phyloP scores from a whole-genome alignment of 1,140 invertebrate genomes.

The Eurosta solidaginis region DNA sequence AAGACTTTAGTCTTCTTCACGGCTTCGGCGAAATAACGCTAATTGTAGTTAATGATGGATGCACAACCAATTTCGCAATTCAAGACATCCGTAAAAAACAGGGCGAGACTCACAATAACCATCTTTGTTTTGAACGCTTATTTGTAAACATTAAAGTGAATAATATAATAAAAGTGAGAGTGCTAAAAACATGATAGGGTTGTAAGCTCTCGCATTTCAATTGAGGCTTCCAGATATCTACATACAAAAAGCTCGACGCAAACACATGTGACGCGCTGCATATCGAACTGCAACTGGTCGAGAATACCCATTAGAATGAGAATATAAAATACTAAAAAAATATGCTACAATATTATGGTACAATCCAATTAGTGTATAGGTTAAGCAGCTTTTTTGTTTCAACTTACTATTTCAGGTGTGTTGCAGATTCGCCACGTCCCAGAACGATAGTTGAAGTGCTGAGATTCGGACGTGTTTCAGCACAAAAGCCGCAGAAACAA shows the following conservation, averaged over 20 bases:
- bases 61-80: too few relatives aligned
- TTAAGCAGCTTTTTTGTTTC: conserved; percentile 31
- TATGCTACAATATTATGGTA: conserved; percentile 47
- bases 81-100: too few relatives aligned
- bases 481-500: conserved; percentile 28
- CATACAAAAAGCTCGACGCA: background rate
- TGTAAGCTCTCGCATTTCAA: background rate
- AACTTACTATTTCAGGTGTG: conserved; percentile 22
- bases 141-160: background rate
- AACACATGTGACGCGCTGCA: background rate
- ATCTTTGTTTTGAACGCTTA: background rate
- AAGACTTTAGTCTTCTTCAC: too few relatives aligned
- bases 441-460: conserved; percentile 33
- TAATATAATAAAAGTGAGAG: background rate
- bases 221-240: background rate
- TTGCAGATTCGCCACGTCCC: background rate
- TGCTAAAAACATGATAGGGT: background rate
- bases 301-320: background rate
- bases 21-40: too few relatives aligned
- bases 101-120: background rate
- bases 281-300: background rate
- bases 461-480: conserved; percentile 54
- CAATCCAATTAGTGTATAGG: conserved; percentile 55
- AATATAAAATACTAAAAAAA: background rate
- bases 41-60: too few relatives aligned